These are phyloP conservation scores for Halotydeus destructor DNA, from an alignment of 1,140 invertebrate genomes.

Conservation along the genomic window DNA sequence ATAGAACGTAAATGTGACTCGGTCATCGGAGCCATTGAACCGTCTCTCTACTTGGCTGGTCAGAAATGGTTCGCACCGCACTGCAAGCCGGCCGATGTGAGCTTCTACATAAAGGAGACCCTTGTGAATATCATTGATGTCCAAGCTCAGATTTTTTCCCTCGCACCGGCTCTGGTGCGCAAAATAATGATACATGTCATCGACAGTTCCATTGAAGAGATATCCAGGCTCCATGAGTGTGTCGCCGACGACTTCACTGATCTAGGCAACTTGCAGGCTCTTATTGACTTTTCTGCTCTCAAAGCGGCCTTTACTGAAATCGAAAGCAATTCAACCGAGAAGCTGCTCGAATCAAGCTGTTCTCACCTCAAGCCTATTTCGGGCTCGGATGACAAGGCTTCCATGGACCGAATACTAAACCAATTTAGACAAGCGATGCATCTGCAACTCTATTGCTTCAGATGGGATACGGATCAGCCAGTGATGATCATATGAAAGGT, in stretches of 20 bases:
- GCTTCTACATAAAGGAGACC: constrained; percentile 78
- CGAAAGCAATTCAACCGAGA: constrained; percentile 1
- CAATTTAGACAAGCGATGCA: constrained; percentile 14
- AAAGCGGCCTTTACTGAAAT: constrained; percentile 12
- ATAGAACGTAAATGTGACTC: constrained; percentile 81
- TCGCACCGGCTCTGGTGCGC: constrained; percentile 50
- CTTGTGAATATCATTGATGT: constrained; percentile 75
- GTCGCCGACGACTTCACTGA: constrained; percentile 3
- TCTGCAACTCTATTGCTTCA: constrained; percentile 15
- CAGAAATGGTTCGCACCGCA: constrained; percentile 5
- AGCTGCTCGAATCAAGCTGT: constrained; percentile 2
- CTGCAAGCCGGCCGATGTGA: constrained; percentile 33
- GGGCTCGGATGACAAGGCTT: neutral
- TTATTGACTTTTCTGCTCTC: constrained; percentile 15
- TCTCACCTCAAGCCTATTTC: neutral
- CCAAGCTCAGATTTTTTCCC: constrained; percentile 67
- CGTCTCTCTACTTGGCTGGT: constrained; percentile 53
- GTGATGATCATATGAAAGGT: constrained; percentile 8
- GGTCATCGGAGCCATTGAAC: constrained; percentile 75
- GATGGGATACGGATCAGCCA: constrained; percentile 12
- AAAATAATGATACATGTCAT: constrained; percentile 61
- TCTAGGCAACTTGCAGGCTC: constrained; percentile 14
- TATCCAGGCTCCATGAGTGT: constrained; percentile 4
- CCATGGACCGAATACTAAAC: constrained; percentile 13
- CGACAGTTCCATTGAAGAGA: constrained; percentile 70